Base-by-base conservation (phyloP, 37 sponge, comb jelly and placozoan species). In the Eunapius fragilis region DNA sequence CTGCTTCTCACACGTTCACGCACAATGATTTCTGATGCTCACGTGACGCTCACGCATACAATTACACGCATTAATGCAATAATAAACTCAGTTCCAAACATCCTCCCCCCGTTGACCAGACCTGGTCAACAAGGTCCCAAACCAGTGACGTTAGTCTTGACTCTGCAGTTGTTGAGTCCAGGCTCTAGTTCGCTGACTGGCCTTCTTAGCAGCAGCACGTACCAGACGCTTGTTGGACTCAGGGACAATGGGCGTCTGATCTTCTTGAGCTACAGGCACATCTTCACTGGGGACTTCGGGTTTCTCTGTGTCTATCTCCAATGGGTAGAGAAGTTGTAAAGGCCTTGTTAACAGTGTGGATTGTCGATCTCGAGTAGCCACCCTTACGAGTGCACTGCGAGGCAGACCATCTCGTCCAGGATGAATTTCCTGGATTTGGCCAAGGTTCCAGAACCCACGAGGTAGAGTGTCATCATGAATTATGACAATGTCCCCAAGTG, bases 51-150 rank as follows among this genome's bases (percentile, higher is more conserved):
- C n/a, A n/a, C n/a, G n/a, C n/a, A n/a, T n/a, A n/a, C 41, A 41
- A 41, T 41, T 41, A 41, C n/a, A 41, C 6, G 6, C 6, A 6
- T n/a, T n/a, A n/a, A n/a, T n/a, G n/a, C n/a, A 41, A 41, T 41
- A 41, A 41, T 41, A 41, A 41, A 41, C 41, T 41, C 41, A 41
- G 41, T 41, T 41, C 41, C 41, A 41, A 41, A 41, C 41, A 41
- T 41, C 41, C 41, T 6, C 41, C 68, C 71, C 71, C 71, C 71
- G 71, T 70, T 70, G 71, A 70, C 71, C 71, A 70, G 71, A 70
- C 71, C 71, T 70, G 71, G 71, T 70, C 71, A 70, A 70, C 71
- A 70, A 41, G 41, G 41, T 41, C 41, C 41, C 41, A 41, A 41
- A 41, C 41, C 41, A 41, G 41, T 41, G 41, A 41, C 41, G 41